Evolutionary conservation across 2,797 vertebrate species (phyloP), one percentile per base, ranked within the genome.

Genomic region (Micropoecilia bifurca): DNA sequence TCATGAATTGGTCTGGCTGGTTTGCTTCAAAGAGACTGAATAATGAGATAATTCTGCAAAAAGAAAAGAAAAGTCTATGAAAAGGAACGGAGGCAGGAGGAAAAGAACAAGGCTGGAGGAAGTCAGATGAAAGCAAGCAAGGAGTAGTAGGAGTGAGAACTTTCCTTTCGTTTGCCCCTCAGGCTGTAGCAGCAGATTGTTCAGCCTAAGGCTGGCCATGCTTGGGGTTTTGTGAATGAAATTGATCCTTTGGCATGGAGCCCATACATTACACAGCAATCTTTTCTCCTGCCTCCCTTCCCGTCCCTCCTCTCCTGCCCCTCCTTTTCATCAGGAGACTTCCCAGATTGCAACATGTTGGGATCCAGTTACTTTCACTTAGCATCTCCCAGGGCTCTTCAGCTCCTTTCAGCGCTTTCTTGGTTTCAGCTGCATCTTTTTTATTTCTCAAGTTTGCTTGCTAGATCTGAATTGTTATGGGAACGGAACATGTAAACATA

Each of bases 201-300:
- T 80, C 75, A 77, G 90, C 78, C 84, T 83, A 16, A 81, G 83
- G 88, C 80, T 77, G 81, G 81, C 87, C 83, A 82, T 88, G 89
- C 87, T 90, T 43, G 4, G 76, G 88, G 87, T 94, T 95, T 95
- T 94, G 88, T 95, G 93, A 96, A 95, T 95, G 94, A 93, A 95
- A 92, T 92, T 83, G 92, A 94, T 45, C 66, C 80, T 80, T 84
- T 93, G 93, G 91, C 85, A 22, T 39, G 0, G 50, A 75, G 92
- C 91, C 90, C 36, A 41, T 86, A 79, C 89, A 86, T 92, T 88
- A 88, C 83, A 75, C 87, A 69, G 86, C 84, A 81, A 81, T 81
- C 78, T 85, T 91, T 88, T 84, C 81, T 86, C 61, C 81, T 79
- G 78, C 76, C 84, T 81, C 79, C 73, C 78, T 87, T 86, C 82